phyloP scores from a whole-genome alignment of 2,888 invertebrate species.

The Amphimallon solstitiale region DNA sequence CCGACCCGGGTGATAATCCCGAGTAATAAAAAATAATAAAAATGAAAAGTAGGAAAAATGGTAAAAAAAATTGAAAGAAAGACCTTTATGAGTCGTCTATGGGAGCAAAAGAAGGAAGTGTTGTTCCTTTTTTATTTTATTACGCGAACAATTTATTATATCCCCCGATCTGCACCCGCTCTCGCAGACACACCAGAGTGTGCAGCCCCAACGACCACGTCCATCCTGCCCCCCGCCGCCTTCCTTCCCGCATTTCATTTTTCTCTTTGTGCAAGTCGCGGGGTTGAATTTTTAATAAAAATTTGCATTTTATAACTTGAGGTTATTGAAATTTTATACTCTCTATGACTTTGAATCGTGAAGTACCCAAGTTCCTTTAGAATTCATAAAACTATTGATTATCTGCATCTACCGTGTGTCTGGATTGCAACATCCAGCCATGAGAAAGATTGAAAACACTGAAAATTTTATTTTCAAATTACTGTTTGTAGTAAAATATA shows the following conservation, averaged over 20 bases:
- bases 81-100: slow-evolving; percentile 5
- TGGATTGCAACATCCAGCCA: no score
- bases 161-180: not conserved
- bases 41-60: no score
- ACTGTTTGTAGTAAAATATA: no score
- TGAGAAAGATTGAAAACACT: no score
- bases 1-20: no score
- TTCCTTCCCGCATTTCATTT: slow-evolving; percentile 20
- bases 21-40: no score
- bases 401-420: slow-evolving; percentile 25
- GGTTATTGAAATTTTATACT: slow-evolving; percentile 41
- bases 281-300: slow-evolving; percentile 39
- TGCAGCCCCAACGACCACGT: no score
- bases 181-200: no score
- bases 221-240: slow-evolving; percentile 1
- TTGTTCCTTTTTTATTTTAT: slow-evolving; percentile 14
- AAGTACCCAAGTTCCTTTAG: slow-evolving; percentile 1
- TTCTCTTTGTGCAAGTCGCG: slow-evolving; percentile 33
- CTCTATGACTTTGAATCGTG: slow-evolving; percentile 20
- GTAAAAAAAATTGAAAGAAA: not conserved
- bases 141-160: slow-evolving; percentile 29
- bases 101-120: not conserved
- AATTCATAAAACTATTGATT: slow-evolving; percentile 40
- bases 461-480: no score
- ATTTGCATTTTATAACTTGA: slow-evolving; percentile 41